phyloP scores from a whole-genome alignment of 2,797 vertebrate genomes.

The Lepus oiostolus region DNA sequence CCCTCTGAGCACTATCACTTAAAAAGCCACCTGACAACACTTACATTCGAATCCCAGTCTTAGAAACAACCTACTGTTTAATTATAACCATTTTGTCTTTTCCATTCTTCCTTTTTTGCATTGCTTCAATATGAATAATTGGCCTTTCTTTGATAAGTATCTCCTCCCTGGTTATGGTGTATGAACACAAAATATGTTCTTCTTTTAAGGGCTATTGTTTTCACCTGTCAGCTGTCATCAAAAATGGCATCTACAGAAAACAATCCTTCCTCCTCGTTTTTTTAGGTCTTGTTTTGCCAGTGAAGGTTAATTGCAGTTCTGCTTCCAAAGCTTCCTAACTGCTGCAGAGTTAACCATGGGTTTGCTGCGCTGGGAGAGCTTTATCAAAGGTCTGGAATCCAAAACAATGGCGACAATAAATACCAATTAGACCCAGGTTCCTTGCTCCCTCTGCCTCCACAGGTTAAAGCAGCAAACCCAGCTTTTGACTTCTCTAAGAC shows the following conservation, averaged over 20 bases:
- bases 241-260: conserved; percentile 53
- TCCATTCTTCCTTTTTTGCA: background rate
- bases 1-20: background rate
- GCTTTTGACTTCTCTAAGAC: background rate
- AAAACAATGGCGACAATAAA: conserved; percentile 80
- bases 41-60: background rate
- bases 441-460: background rate
- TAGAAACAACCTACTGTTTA: conserved; percentile 54
- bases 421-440: conserved; percentile 73
- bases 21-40: conserved; percentile 41
- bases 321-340: conserved; percentile 57
- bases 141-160: conserved; percentile 27
- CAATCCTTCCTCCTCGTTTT: background rate
- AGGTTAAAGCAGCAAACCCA: background rate
- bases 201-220: conserved; percentile 57
- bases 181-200: conserved; percentile 41
- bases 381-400: conserved; percentile 80
- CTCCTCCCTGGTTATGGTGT: conserved; percentile 49
- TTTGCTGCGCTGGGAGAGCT: conserved; percentile 74
- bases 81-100: conserved; percentile 54
- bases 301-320: conserved; percentile 79
- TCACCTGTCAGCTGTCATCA: conserved; percentile 64
- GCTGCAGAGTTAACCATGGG: conserved; percentile 76
- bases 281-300: conserved; percentile 76
- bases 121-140: conserved; percentile 62